A percentile compares a stretch with the other conserved stretches of the same genome.
These are phyloP conservation scores for Aptenodytes forsteri DNA, from an alignment of 2,113 vertebrate genomes.

Conservation along the genomic window DNA sequence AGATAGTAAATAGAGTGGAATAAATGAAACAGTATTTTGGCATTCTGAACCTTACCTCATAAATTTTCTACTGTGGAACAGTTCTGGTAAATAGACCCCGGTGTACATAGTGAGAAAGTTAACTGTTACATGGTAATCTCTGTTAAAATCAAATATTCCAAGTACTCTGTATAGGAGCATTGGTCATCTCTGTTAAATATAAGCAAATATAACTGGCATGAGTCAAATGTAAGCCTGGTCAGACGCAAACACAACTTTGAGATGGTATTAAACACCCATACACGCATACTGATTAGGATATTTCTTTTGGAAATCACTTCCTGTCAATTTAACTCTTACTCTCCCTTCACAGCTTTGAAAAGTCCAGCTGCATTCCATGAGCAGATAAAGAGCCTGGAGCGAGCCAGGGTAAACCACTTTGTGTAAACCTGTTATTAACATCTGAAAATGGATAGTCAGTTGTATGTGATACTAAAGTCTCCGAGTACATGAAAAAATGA, in stretches of 20 bases:
- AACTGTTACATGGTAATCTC: neutral
- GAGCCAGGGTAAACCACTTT: conserved; percentile 87
- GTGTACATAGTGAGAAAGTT: neutral
- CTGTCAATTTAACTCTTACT: conserved; percentile 45
- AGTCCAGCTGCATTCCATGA: conserved; percentile 93
- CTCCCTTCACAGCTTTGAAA: conserved; percentile 87
- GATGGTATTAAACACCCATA: neutral
- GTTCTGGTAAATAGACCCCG: neutral
- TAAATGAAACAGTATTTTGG: neutral
- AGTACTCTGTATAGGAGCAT: neutral
- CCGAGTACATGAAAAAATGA: neutral
- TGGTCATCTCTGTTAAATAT: neutral
- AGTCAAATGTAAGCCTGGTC: neutral
- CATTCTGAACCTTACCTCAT: neutral
- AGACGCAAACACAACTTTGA: neutral
- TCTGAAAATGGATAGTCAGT: neutral
- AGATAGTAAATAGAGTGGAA: neutral
- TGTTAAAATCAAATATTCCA: neutral
- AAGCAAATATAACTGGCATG: neutral
- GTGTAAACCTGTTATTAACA: neutral
- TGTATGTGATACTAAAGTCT: neutral
- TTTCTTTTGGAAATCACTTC: neutral
- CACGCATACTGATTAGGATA: neutral
- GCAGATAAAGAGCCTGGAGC: conserved; percentile 94
- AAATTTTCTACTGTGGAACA: neutral